These are phyloP conservation scores for Lutjanus campechanus DNA, from an alignment of 2,797 vertebrate species.

Conservation along the genomic window DNA sequence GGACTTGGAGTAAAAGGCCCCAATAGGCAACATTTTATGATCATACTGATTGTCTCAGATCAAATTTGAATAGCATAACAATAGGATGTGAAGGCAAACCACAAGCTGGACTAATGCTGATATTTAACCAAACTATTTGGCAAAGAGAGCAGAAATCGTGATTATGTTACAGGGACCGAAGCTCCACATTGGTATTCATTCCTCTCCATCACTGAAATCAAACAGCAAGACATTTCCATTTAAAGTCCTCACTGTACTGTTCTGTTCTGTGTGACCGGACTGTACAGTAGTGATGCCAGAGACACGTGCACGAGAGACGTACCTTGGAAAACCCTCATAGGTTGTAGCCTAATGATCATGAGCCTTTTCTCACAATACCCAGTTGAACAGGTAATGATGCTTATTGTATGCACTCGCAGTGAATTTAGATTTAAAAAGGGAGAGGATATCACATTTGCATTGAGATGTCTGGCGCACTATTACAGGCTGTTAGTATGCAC, in stretches of 20 bases:
- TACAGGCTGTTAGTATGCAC: background rate
- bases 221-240: background rate
- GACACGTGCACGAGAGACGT: too few relatives aligned
- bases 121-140: background rate
- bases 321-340: background rate
- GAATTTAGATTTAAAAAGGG: background rate
- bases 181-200: background rate
- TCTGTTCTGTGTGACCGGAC: background rate
- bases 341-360: background rate
- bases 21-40: background rate
- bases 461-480: background rate
- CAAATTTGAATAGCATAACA: background rate
- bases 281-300: background rate
- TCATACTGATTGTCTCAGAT: background rate
- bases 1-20: background rate
- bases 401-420: background rate
- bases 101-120: slow-evolving; percentile 1
- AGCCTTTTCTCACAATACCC: background rate
- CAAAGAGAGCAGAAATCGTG: background rate
- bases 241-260: background rate
- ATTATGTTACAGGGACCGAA: background rate
- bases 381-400: background rate
- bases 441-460: background rate
- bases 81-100: background rate
- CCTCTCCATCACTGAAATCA: background rate